Evolutionary conservation across 2,797 vertebrate genomes (phyloP).

Genomic region (Thamnophis elegans): DNA sequence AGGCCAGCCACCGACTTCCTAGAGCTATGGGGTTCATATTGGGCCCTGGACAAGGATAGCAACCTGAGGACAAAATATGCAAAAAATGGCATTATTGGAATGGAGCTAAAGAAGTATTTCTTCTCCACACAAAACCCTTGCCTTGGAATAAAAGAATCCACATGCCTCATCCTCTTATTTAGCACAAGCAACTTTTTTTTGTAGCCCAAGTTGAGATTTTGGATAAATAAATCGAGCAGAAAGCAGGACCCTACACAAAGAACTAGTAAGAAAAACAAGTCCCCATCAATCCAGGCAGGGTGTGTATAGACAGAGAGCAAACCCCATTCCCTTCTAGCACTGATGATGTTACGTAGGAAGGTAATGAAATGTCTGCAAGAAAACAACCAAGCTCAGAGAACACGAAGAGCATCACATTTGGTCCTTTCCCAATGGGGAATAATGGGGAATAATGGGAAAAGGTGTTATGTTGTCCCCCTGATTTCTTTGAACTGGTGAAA

Average conservation of each 20-base stretch:
- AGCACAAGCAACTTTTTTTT: constrained; percentile 61
- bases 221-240: neutral
- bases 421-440: neutral
- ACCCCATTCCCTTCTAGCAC: neutral
- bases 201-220: constrained; percentile 56
- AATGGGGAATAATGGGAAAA: neutral
- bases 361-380: neutral
- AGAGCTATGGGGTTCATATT: constrained; percentile 96
- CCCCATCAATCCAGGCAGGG: neutral
- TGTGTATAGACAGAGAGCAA: neutral
- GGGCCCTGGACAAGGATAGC: constrained; percentile 94
- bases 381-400: neutral
- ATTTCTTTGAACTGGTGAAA: neutral
- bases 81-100: constrained; percentile 56
- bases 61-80: constrained; percentile 79
- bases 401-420: neutral
- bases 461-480: neutral
- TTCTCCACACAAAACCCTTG: constrained; percentile 51
- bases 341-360: neutral
- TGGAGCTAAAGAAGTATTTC: constrained; percentile 44
- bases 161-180: constrained; percentile 46
- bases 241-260: neutral
- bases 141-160: constrained; percentile 50
- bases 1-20: constrained; percentile 95
- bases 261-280: neutral